Evolutionary conservation across 2,797 vertebrate genomes (phyloP), one percentile per base, ranked within the genome.

Genomic region (Brotula barbata): DNA sequence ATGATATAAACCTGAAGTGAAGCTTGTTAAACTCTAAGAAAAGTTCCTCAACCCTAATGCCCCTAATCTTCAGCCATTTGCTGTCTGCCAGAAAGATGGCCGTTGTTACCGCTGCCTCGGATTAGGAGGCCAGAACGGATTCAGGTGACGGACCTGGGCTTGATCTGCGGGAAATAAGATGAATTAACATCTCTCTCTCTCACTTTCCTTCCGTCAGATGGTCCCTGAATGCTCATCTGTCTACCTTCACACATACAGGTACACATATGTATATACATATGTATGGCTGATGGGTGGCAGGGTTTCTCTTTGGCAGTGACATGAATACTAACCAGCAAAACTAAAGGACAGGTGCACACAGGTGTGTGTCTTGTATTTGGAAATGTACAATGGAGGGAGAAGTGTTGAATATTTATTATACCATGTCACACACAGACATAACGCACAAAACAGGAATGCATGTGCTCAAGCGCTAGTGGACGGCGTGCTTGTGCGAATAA

Each of bases 21-120:
- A 81, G 83, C 85, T 85, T 88, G 87, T 89, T 86, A 85, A 86
- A 86, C 72, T 88, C 87, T 34, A 67, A 79, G 67, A 78, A 81
- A 87, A 82, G 83, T 86, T 86, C 84, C 74, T 75, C 75, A 64
- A 64, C 61, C 70, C 69, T 89, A 92, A 89, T 88, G 80, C 73
- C 75, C 75, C 82, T 89, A 85, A 92, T 92, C 83, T 82, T 85
- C 66, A 73, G 79, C 77, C 80, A 89, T 90, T 89, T 89, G 74
- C 81, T 66, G 70, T 72, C 64, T 3, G 60, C 74, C 79, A 78
- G 80, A 78, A 37, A 74, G 73, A 83, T 65, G 72, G 71, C 60
- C 23, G 65, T 61, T 68, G 73, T 73, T 79, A 64, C 65, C 69
- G 59, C 57, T 73, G 48, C 45, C 34, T 1, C 64, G 66, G 68